Evolutionary conservation across 1,140 invertebrate species (phyloP).

Genomic region (Atta cephalotes): DNA sequence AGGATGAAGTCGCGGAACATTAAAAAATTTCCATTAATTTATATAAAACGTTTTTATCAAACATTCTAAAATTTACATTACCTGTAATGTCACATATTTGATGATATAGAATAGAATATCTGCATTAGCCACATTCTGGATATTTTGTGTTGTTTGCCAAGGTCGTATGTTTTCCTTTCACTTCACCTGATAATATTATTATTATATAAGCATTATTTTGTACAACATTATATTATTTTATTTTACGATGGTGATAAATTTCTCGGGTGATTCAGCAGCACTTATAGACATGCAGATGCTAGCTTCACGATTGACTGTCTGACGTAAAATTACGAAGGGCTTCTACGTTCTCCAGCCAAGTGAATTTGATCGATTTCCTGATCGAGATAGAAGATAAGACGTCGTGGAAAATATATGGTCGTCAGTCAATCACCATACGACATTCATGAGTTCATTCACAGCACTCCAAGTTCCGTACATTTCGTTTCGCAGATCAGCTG

Average conservation of each 20-base stretch:
- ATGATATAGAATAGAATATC: neutral
- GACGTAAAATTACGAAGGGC: conserved; percentile 26
- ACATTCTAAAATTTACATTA: neutral
- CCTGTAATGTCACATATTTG: conserved; percentile 35
- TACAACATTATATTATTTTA: conserved; percentile 33
- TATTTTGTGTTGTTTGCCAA: conserved; percentile 16
- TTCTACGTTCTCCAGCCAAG: neutral
- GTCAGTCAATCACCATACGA: conserved; percentile 38
- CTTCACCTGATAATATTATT: conserved; percentile 23
- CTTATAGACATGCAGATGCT: conserved; percentile 5
- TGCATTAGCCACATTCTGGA: conserved; percentile 26
- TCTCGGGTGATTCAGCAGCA: conserved; percentile 22
- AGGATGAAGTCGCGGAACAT: neutral
- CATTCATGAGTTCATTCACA: conserved; percentile 34
- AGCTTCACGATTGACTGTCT: neutral
- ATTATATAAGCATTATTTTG: conserved; percentile 53
- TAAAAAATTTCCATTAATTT: too few relatives aligned
- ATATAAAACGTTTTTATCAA: neutral
- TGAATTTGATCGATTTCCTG: conserved; percentile 27
- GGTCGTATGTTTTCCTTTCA: conserved; percentile 31
- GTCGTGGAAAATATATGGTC: conserved; percentile 37
- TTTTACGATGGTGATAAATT: conserved; percentile 25
- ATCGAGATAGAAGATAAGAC: conserved; percentile 29
- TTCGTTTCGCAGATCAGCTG: neutral
- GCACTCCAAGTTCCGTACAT: neutral